Base-by-base conservation (phyloP, 2,888 invertebrate species). In the Eristalinus sepulchralis region DNA sequence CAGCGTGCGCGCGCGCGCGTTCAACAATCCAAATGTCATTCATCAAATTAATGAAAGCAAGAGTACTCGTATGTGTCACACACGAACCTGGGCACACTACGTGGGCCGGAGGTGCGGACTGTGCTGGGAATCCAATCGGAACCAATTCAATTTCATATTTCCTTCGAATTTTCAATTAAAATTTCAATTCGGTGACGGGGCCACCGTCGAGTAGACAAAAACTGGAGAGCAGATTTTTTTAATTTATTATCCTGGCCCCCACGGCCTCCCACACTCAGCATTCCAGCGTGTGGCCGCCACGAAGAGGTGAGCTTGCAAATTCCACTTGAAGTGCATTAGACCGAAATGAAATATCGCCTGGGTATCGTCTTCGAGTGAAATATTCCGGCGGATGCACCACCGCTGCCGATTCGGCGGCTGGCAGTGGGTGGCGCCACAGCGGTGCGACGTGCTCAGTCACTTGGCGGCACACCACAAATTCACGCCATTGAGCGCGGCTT, bases 131-230 rank as follows among this genome's bases (percentile, higher is more conserved):
- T 39, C 24, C 63, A 13, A 57, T 59, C 67, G 55, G 31, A 75
- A 68, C 64, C 73, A 60, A 73, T 79, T 59, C 47, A 63, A 83
- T 79, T 79, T 75, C 70, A 75, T 80, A 75, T 75, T 75, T 80
- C 81, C 76, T 76, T 75, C 66, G 60, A 76, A 47, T 72, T 84
- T 84, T 84, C 81, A 84, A 84, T 84, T 84, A 84, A 84, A 84
- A 81, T 81, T 81, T 84, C 81, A 71, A 71, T 84, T 84, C 67
- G 39, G 80, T 73, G 68, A 68, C 20, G 39, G 80, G 68, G 68
- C 63, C 20, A 39, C 34, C 55, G n/a, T 24, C 57, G 10, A 39
- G 27, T 27, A 11, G 36, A 62, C 24, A 39, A 60, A 31, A 62
- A 72, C 17, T 57, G 22, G 10, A 13, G 24, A n/a, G 17, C 2